These are phyloP conservation scores for Gallinago stenura DNA, from an alignment of 2,797 vertebrate genomes.

Conservation along the genomic window DNA sequence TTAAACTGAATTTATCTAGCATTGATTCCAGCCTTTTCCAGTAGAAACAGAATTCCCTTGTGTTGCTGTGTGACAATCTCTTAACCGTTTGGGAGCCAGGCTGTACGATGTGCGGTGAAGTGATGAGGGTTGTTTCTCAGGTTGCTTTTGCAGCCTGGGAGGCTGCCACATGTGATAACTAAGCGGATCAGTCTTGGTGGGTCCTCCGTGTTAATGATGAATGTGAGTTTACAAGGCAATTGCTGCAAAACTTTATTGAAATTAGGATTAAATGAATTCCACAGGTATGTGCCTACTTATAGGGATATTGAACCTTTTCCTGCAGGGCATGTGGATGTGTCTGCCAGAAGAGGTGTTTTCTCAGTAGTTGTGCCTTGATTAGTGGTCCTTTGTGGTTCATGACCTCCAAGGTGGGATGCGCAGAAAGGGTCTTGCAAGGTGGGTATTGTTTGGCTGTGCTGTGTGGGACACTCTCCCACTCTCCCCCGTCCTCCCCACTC, in stretches of 20 bases:
- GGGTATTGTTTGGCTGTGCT: not conserved
- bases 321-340: not conserved
- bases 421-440: not conserved
- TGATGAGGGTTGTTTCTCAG: not conserved
- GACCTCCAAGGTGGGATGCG: not conserved
- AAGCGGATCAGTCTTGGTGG: not conserved
- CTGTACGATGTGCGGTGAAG: rapidly evolving
- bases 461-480: not conserved
- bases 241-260: not conserved
- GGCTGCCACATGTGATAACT: not conserved
- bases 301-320: not conserved
- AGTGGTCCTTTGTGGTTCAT: not conserved
- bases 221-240: not conserved
- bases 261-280: not conserved
- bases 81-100: not conserved
- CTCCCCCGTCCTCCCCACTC: not conserved
- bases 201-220: not conserved
- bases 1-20: not conserved
- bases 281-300: not conserved
- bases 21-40: not conserved
- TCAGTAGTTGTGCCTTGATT: not conserved
- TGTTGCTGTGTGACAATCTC: not conserved
- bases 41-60: not conserved
- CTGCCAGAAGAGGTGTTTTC: not conserved
- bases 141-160: not conserved